phyloP scores from a whole-genome alignment of 2,113 vertebrate genomes.

The Plestiodon gilberti region DNA sequence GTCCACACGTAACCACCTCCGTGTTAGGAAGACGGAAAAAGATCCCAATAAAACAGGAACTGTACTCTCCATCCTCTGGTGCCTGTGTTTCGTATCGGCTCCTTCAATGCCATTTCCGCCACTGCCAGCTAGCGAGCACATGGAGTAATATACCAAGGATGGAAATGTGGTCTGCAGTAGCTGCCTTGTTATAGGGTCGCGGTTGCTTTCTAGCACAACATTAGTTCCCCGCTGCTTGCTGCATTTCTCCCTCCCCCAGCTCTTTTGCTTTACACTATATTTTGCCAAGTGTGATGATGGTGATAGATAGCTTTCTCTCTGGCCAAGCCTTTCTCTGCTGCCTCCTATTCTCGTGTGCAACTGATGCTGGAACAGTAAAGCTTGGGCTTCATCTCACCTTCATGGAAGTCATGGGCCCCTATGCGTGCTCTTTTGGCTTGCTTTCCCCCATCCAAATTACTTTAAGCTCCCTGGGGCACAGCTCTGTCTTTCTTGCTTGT shows the following conservation, averaged over 20 bases:
- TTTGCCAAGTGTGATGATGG: background rate
- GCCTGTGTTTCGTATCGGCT: background rate
- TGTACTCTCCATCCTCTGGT: background rate
- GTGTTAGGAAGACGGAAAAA: too few relatives aligned
- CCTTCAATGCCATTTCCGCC: background rate
- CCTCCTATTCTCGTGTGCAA: background rate
- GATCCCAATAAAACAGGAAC: too few relatives aligned
- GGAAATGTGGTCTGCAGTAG: background rate
- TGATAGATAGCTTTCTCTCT: background rate
- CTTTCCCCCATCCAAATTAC: background rate
- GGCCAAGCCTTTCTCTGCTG: background rate
- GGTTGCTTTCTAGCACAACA: background rate
- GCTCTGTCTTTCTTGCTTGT: background rate
- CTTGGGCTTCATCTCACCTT: background rate
- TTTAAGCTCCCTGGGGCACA: background rate
- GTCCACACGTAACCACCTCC: too few relatives aligned
- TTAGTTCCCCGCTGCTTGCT: background rate
- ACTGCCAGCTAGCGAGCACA: background rate
- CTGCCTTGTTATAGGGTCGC: too few relatives aligned
- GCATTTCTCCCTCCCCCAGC: background rate
- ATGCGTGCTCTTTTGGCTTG: background rate
- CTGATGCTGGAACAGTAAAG: background rate
- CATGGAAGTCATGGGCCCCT: background rate
- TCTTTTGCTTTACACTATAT: background rate
- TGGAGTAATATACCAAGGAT: background rate